Percentiles rank a stretch among this genome's conserved stretches.
Conservation (phyloP, 2,797 vertebrate species). For the Enteromius mattozi region DNA sequence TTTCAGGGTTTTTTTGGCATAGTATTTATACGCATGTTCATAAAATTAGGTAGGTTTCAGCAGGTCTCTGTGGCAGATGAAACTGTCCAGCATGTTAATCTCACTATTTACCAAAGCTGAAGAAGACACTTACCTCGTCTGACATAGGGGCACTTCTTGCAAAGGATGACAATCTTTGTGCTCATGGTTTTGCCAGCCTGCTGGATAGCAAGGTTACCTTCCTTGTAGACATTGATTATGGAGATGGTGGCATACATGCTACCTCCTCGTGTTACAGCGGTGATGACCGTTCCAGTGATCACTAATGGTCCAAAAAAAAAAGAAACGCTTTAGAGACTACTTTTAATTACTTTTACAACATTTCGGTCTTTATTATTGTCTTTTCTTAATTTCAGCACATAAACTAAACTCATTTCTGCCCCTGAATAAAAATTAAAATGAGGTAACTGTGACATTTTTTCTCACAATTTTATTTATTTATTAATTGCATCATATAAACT, state of each 20-base stretch:
- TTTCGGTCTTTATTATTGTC: neutral
- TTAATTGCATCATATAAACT: neutral
- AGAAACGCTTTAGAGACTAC: neutral
- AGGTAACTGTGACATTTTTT: neutral
- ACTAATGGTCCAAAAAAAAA: slow-evolving; percentile 72
- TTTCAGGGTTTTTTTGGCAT: too few relatives aligned
- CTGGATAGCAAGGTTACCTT: slow-evolving; percentile 91
- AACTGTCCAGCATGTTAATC: neutral
- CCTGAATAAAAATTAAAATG: neutral
- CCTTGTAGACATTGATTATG: slow-evolving; percentile 95
- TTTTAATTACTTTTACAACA: neutral
- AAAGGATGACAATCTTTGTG: slow-evolving; percentile 89
- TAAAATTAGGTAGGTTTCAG: too few relatives aligned
- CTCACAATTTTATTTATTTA: neutral
- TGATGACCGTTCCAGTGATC: slow-evolving; percentile 91
- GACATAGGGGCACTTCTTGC: slow-evolving; percentile 94
- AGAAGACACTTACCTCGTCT: slow-evolving; percentile 87
- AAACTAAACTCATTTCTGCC: neutral
- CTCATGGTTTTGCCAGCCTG: slow-evolving; percentile 98
- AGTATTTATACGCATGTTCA: too few relatives aligned
- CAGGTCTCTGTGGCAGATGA: neutral
- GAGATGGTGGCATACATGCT: slow-evolving; percentile 91
- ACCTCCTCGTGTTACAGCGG: slow-evolving; percentile 80
- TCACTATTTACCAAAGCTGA: neutral
- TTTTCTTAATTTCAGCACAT: neutral